Evolutionary conservation across 2,888 invertebrate species (phyloP), one percentile per base, ranked within the genome.

Genomic region (Epicampocera succincta): DNA sequence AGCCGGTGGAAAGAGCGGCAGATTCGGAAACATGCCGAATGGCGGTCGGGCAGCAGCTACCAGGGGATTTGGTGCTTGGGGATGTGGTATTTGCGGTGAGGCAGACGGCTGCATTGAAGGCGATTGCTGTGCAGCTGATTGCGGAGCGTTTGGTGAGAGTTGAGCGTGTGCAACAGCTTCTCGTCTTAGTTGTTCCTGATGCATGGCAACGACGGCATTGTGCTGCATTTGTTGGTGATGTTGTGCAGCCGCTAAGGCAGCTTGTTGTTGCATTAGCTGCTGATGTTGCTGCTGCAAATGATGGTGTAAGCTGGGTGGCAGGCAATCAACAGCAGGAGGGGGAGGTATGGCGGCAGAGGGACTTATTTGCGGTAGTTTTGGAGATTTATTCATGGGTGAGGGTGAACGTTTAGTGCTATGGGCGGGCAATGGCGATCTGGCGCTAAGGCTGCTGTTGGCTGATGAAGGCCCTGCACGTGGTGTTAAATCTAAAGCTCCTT

Each of bases 401-500:
- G 83, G 79, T 12, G 83, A 76, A 73, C 82, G 68, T 74, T 78
- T 82, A 38, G 13, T 6, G 8, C 42, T 40, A 29, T 48, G 56
- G 13, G 48, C 17, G 8, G 78, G 66, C n/a, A 75, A 46, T 8
- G 87, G 85, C 3, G 88, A 84, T 42, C 84, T 83, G 33, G 85
- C 56, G 61, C 75, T 77, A 71, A 85, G 50, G 92, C 52, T 93
- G 92, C 86, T 92, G 75, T 83, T 76, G 44, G 85, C 58, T 11
- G 84, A 58, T 12, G 85, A 80, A 0, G 87, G 83, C 0, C 87
- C 85, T 2, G 92, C 90, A 11, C 92, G 91, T 8, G 93, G 93
- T 6, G 93, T 93, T 77, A 93, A 88, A 86, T 93, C 93, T 38
- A 93, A 88, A 3, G 93, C 93, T 25, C 93, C 93, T 84, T 93